Conservation (phyloP, 64 coral and sea anemone genomes). For the Trachythela sp. region DNA sequence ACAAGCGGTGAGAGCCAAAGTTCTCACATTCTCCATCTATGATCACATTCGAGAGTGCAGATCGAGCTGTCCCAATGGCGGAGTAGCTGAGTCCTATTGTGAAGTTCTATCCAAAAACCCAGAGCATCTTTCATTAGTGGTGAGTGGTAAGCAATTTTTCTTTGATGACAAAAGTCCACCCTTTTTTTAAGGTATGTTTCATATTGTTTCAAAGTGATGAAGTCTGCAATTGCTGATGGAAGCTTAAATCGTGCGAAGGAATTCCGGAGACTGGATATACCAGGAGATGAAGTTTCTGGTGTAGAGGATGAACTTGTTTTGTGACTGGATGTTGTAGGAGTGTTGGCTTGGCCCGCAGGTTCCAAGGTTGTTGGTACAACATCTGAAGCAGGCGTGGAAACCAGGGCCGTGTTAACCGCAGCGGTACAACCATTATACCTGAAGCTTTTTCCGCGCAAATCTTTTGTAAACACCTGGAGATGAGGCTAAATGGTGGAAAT, state of each 20-base stretch:
- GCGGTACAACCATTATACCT: neutral
- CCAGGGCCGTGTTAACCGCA: neutral
- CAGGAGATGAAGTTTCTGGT: neutral
- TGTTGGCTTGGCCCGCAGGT: neutral
- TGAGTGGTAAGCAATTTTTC: neutral
- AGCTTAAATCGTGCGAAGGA: neutral
- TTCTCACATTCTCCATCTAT: neutral
- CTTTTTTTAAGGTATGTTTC: slow-evolving; percentile 17
- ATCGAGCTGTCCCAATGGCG: slow-evolving; percentile 16
- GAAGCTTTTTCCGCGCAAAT: neutral
- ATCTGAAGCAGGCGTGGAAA: neutral
- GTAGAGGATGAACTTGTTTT: neutral
- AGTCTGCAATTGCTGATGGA: neutral
- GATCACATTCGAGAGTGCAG: slow-evolving; percentile 10
- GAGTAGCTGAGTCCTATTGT: slow-evolving; percentile 20
- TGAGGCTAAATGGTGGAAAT: slow-evolving; percentile 56
- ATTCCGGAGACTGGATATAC: neutral
- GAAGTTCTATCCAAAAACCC: neutral
- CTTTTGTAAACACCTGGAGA: slow-evolving; percentile 11
- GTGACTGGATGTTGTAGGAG: neutral
- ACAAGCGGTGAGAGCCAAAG: slow-evolving; percentile 4
- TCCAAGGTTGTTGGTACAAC: neutral
- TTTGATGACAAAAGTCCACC: slow-evolving; percentile 25
- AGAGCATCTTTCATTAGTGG: neutral
- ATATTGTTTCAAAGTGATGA: slow-evolving; percentile 26